Evolutionary conservation across 2,888 invertebrate species (phyloP), one percentile per base, ranked within the genome.

Genomic region (Micropterix aruncella): DNA sequence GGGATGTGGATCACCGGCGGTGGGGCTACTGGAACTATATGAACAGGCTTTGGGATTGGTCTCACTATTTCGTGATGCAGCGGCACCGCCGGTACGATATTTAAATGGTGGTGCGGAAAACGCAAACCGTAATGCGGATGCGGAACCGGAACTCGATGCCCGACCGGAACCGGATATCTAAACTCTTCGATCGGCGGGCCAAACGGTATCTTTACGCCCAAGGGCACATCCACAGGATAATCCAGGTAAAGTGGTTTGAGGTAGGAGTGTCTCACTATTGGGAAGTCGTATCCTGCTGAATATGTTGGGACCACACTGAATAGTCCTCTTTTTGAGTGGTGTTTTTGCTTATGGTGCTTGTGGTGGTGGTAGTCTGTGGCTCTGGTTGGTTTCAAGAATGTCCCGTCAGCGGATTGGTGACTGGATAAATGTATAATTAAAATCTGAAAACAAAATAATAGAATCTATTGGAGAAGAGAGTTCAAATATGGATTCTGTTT

Each of bases 201-300:
- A 3, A 70, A 53, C 2, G 70, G 70, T 37, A 68, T 67, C 51
- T 69, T 71, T 1, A 70, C 67, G 3, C 66, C 62, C 3, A 66
- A 58, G 1, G 66, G 68, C 1, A 68, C 56, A 1, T 70, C 64
- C 1, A 70, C 66, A 1, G 70, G 71, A 49, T 71, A 71, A 1
- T 63, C 60, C 1, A 71, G 69, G 9, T 70, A 63, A 3, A 71
- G 48, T 1, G 71, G 71, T 50, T 70, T 70, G 14, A 70, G 54
- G 5, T 70, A 56, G 1, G 71, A 71, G 52, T 71, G 71, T 1
- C 68, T 65, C 14, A 71, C 66, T 3, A 56, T 60, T 0, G 70
- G 70, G 40, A 70, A 65, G 48, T 71, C 71, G 46, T 70, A 63
- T 27, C 71, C 71, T 3, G 67, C 59, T 46, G 72, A 72, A 56